Evolutionary conservation across 2,113 vertebrate species (phyloP).

Genomic region (Rhinichthys klamathensis): DNA sequence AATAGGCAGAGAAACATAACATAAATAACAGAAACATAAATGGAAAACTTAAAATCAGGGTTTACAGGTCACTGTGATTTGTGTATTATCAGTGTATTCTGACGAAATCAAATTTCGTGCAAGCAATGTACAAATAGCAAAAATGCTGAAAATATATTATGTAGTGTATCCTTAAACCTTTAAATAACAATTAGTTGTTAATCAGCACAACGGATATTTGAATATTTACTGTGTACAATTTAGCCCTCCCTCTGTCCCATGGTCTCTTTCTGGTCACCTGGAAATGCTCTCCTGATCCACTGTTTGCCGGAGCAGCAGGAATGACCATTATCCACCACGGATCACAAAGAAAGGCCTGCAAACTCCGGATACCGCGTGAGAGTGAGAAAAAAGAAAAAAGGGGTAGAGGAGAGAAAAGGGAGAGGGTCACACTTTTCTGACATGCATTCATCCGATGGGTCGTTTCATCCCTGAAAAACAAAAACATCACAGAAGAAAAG

Average conservation of each 20-base stretch:
- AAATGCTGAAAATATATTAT: background rate
- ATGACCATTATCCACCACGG: slow-evolving; percentile 86
- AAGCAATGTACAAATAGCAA: background rate
- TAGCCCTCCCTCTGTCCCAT: background rate
- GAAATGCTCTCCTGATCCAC: slow-evolving; percentile 76
- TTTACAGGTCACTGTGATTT: background rate
- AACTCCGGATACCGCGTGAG: slow-evolving; percentile 81
- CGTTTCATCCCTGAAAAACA: slow-evolving; percentile 51
- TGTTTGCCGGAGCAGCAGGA: slow-evolving; percentile 80
- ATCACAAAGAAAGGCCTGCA: slow-evolving; percentile 83
- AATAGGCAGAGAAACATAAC: background rate
- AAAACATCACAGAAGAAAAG: slow-evolving; percentile 49
- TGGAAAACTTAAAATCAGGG: background rate
- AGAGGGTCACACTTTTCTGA: slow-evolving; percentile 54
- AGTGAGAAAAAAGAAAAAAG: slow-evolving; percentile 39
- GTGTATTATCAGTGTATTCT: too few relatives aligned
- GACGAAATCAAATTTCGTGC: background rate
- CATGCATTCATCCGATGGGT: slow-evolving; percentile 48
- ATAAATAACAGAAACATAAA: background rate
- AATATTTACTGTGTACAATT: background rate
- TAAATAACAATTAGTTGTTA: background rate
- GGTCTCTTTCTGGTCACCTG: slow-evolving; percentile 71
- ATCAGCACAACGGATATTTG: background rate
- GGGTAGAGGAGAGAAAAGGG: slow-evolving; percentile 21
- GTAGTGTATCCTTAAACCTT: background rate